A percentile compares a stretch with the other conserved stretches of the same genome.
Conservation (phyloP, 2,888 invertebrate species). For the Oxytorus armatus region DNA sequence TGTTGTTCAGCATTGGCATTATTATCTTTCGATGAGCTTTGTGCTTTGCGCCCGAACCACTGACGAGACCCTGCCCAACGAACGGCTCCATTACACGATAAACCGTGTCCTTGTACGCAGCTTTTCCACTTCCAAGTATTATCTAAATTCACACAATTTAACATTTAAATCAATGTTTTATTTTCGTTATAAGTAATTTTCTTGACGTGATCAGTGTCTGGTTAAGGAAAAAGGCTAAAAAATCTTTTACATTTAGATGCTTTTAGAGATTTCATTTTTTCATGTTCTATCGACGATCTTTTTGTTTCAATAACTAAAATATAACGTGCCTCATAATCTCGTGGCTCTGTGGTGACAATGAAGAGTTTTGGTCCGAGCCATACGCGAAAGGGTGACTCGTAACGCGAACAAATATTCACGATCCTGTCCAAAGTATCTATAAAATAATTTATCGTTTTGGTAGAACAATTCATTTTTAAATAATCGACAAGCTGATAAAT, state of each 20-base stretch:
- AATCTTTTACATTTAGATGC: too few relatives aligned
- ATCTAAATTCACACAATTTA: too few relatives aligned
- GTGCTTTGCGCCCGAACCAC: conserved; percentile 69
- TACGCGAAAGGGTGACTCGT: conserved; percentile 69
- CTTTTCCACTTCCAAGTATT: conserved; percentile 69
- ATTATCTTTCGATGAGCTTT: conserved; percentile 65
- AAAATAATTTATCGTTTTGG: background rate
- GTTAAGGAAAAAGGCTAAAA: too few relatives aligned
- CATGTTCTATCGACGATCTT: background rate
- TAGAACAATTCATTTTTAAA: too few relatives aligned
- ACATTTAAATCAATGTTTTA: too few relatives aligned
- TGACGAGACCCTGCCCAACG: conserved; percentile 70
- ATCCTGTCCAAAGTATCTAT: conserved; percentile 68
- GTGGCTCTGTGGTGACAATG: conserved; percentile 70
- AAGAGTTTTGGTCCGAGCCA: conserved; percentile 73
- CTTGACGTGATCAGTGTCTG: too few relatives aligned
- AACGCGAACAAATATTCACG: conserved; percentile 49
- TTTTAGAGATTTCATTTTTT: background rate
- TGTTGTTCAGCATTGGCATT: conserved; percentile 66
- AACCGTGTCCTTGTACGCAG: conserved; percentile 69
- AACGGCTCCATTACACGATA: conserved; percentile 72
- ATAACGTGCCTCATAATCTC: conserved; percentile 69
- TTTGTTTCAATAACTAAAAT: conserved; percentile 1
- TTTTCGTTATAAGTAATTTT: too few relatives aligned
- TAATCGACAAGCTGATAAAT: too few relatives aligned